These are phyloP conservation scores for Drosophila silvestris DNA, from an alignment of 2,888 invertebrate genomes.

Conservation along the genomic window DNA sequence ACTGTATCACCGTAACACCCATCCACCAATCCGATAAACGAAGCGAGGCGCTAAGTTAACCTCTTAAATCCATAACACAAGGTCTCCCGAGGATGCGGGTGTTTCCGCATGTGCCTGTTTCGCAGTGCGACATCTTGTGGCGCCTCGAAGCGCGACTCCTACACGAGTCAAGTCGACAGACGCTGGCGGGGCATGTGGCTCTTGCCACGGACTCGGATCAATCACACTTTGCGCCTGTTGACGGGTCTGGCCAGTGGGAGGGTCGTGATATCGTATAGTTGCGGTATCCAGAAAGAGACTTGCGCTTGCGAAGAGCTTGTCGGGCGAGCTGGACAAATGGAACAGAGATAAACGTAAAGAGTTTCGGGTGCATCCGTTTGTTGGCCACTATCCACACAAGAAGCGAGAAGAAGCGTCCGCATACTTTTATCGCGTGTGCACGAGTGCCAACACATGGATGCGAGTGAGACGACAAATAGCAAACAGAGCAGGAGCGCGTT, in stretches of 20 bases:
- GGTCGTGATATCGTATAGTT: constrained; percentile 3
- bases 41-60: neutral
- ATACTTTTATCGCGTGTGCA: constrained; percentile 60
- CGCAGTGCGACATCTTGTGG: constrained; percentile 22
- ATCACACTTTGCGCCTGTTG: constrained; percentile 32
- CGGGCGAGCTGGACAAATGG: constrained; percentile 40
- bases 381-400: constrained; percentile 30
- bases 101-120: neutral
- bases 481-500: constrained; percentile 34
- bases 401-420: constrained; percentile 54
- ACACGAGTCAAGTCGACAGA: neutral
- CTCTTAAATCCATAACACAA: neutral
- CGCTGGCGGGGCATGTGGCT: constrained; percentile 5
- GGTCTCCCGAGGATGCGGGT: constrained; percentile 5
- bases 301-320: constrained; percentile 34
- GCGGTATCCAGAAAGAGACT: constrained; percentile 22
- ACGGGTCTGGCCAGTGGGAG: constrained; percentile 5
- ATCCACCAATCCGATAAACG: constrained; percentile 21
- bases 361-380: constrained; percentile 40
- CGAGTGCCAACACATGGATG: constrained; percentile 57
- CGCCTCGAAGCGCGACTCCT: constrained; percentile 6
- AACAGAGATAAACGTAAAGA: neutral
- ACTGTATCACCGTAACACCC: constrained; percentile 2
- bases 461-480: constrained; percentile 46
- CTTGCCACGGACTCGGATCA: constrained; percentile 29